Base-by-base conservation (phyloP, 30 jellyfish, hydroid and myxozoan genomes). In the Hydractinia symbiolongicarpus region DNA sequence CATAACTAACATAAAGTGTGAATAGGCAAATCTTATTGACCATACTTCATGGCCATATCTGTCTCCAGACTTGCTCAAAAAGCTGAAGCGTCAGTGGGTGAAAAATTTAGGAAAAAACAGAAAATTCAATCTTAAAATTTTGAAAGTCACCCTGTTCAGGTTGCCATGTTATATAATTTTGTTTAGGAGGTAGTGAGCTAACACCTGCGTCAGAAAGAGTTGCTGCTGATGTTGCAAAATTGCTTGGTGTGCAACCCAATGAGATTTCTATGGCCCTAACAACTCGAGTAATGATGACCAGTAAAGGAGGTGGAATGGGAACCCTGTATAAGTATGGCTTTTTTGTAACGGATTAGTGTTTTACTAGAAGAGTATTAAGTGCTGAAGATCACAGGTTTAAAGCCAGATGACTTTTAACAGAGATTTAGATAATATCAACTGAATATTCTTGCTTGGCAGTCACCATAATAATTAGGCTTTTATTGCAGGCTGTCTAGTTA, bases 271-370 rank as follows among this genome's bases (percentile, higher is more conserved):
- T 91, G 98, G 88, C 96, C 61, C 86, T 91, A 11, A 85, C 96
- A 14, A 91, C 96, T 7, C 83, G 98, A 79, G 73, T 91, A 44
- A 91, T 91, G 98, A 91, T 94, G 67, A 91, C 98, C 19, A 81
- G 95, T 49, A 91, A 91, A 86, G 98, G 98, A 54, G 98, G 98
- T 3, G 96, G 96, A 44, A 88, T 91, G 88, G 98, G 98, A 68
- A 91, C 98, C 5, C 79, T 86, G 83, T 91, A 91, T 89, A 91
- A 91, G 98, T 91, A 91, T 11, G 96, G 76, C n/a, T 1, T 49
- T 6, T 9, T 9, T 76, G 44, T 30, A 30, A 30, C 44, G 1
- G 44, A 30, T 30, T 20, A 3, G 16, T 58, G 69, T 58, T 13
- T 58, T 58, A 11, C 15, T 58, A 58, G 16, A 30, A 30, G 44